Percentiles rank a stretch among this genome's conserved stretches.
These are phyloP conservation scores for Micromesistius poutassou DNA, from an alignment of 2,797 vertebrate species.

Conservation along the genomic window DNA sequence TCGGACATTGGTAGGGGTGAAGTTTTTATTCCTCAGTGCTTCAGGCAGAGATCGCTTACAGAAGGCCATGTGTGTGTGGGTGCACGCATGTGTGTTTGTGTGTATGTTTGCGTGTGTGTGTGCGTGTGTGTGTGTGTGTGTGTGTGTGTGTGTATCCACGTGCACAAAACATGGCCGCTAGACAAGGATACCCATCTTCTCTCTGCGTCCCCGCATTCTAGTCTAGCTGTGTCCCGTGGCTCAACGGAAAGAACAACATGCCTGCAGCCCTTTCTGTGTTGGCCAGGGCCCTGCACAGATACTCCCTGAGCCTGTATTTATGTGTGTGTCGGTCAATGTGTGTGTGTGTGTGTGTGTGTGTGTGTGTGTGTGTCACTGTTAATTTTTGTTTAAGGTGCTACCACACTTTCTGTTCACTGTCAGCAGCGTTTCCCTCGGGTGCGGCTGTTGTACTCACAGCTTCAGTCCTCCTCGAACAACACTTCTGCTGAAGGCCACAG, in stretches of 20 bases:
- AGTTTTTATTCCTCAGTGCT: neutral
- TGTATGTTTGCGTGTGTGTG: neutral
- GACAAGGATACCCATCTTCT: conserved; percentile 49
- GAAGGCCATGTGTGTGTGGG: neutral
- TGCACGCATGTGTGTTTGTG: neutral
- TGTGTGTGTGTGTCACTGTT: conserved; percentile 12
- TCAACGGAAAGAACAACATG: conserved; percentile 23
- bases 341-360: conserved; percentile 32
- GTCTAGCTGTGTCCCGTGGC: conserved; percentile 42
- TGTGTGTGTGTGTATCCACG: neutral
- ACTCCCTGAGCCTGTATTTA: conserved; percentile 4
- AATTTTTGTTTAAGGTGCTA: conserved; percentile 58
- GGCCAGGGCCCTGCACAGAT: conserved; percentile 4
- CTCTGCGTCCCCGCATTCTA: conserved; percentile 39
- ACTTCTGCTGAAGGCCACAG: conserved; percentile 40
- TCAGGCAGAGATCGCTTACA: neutral
- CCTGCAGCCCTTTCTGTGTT: conserved; percentile 41
- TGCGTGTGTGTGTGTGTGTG: neutral
- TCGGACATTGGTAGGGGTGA: neutral
- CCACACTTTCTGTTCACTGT: conserved; percentile 61
- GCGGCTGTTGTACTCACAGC: conserved; percentile 65
- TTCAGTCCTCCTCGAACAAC: conserved; percentile 56
- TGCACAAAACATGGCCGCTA: conserved; percentile 7
- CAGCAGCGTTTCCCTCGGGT: conserved; percentile 59
- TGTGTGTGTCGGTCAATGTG: conserved; percentile 24